phyloP scores from a whole-genome alignment of 2,113 vertebrate species.

The Seriola dumerili region DNA sequence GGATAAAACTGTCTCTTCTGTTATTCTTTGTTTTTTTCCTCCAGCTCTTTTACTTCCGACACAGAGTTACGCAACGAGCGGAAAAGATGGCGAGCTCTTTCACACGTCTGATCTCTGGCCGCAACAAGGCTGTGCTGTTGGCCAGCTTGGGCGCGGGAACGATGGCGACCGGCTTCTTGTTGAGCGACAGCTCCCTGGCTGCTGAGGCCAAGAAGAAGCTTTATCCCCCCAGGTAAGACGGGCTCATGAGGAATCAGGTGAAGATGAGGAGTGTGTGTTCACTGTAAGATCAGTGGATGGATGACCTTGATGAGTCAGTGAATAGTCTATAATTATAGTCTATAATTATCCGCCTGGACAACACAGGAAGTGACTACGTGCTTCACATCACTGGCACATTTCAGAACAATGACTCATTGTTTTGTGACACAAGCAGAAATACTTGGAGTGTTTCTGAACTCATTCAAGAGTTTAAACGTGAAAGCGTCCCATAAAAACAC shows the following conservation, averaged over 20 bases:
- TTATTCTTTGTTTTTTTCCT: not conserved
- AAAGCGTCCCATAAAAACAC: not conserved
- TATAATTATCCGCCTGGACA: no score
- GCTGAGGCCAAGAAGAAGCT: slow-evolving; percentile 84
- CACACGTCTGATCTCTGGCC: slow-evolving; percentile 88
- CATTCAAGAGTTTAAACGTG: not conserved
- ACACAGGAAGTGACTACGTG: not conserved
- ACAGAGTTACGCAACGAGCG: not conserved
- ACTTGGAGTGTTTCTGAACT: not conserved
- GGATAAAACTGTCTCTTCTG: not conserved
- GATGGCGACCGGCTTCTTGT: slow-evolving; percentile 86
- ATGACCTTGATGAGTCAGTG: slow-evolving; percentile 13
- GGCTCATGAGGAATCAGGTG: not conserved
- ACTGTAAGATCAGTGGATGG: no score
- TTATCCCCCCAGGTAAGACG: slow-evolving; percentile 90
- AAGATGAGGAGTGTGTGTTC: not conserved
- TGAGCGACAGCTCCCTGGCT: slow-evolving; percentile 82
- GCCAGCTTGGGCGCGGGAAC: slow-evolving; percentile 88
- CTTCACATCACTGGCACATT: not conserved
- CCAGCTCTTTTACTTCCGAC: slow-evolving; percentile 53
- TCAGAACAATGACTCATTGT: no score
- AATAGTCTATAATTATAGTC: slow-evolving; percentile 4
- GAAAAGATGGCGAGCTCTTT: slow-evolving; percentile 89
- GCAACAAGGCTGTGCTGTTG: slow-evolving; percentile 85
- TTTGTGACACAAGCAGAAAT: no score